Evolutionary conservation across 2,888 invertebrate genomes (phyloP).

Genomic region (Schrankia costaestrigalis): DNA sequence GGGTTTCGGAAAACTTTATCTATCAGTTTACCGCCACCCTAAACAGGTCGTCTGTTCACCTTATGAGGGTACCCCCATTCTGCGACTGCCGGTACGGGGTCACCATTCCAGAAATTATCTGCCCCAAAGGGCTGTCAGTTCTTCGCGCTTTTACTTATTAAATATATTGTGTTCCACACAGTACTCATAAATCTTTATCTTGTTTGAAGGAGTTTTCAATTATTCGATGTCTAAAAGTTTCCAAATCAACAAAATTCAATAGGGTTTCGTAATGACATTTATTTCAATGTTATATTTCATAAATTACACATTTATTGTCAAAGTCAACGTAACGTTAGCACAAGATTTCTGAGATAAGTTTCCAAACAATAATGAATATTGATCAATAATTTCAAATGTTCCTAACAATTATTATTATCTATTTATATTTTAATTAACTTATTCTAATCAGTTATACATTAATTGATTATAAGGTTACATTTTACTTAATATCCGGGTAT

Average conservation of each 20-base stretch:
- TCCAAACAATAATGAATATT: slow-evolving; percentile 39
- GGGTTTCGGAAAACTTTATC: too few species aligned
- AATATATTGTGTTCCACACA: too few species aligned
- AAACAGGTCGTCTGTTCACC: too few species aligned
- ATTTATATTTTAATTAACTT: slow-evolving; percentile 33
- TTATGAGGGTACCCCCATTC: too few species aligned
- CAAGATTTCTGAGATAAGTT: slow-evolving; percentile 51
- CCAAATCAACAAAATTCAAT: slow-evolving; percentile 22
- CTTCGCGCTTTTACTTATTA: too few species aligned
- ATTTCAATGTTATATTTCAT: slow-evolving; percentile 61
- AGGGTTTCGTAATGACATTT: slow-evolving; percentile 58
- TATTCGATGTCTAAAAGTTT: slow-evolving; percentile 9
- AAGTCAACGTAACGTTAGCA: slow-evolving; percentile 76
- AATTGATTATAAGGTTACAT: slow-evolving; percentile 24
- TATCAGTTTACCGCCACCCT: too few species aligned
- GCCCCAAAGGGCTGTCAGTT: too few species aligned
- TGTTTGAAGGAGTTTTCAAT: slow-evolving; percentile 3
- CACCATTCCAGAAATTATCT: too few species aligned
- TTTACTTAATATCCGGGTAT: slow-evolving; percentile 19
- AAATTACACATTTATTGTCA: slow-evolving; percentile 80
- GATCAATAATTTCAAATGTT: slow-evolving; percentile 37
- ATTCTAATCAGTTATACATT: slow-evolving; percentile 38
- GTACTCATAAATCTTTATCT: slow-evolving; percentile 1
- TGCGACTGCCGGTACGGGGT: too few species aligned
- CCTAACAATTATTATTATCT: slow-evolving; percentile 32